Base-by-base conservation (phyloP, 2,113 vertebrate species). In the Osmerus eperlanus region DNA sequence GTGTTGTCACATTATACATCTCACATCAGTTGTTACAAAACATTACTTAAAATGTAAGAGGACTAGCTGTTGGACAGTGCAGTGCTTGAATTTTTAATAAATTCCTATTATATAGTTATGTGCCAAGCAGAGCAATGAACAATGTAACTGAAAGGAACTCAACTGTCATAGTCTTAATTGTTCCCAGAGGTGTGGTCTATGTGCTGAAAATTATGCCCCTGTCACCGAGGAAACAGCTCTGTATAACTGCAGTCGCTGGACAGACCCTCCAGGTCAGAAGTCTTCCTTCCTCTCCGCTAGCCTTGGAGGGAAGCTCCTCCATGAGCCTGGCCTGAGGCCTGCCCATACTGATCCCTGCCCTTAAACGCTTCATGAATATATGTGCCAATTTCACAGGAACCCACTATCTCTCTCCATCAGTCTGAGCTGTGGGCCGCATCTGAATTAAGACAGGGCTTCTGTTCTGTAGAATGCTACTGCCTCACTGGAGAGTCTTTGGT, bases 311-410 rank as follows among this genome's bases (percentile, higher is more conserved):
- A 67, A 15, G 25, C 55, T 67, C 29, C 69, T 65, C 61, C 14
- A 19, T 65, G 53, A 61, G 67, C 29, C 28, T 75, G 52, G 52
- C 61, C 51, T 28, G 63, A 58, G 71, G 14, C 41, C 68, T 60
- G 68, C 16, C 54, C 54, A 70, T 56, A 59, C n/a, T 70, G 32
- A 60, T 25, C 29, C 16, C 18, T 41, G 54, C 14, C 54, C 54
- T 56, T 15, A 56, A 15, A 56, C 16, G n/a, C n/a, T 56, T 56
- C 54, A 56, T 56, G 54, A 56, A 18, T 18, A 56, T 56, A 56
- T 56, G 54, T 18, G 54, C 54, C 54, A 56, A 18, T 16, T 4
- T 56, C 54, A 56, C n/a, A n/a, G 15, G 16, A 18, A n/a, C 54
- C 14, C 54, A 56, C n/a, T 56, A 18, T 6, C 54, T 56, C 14